A percentile compares a stretch with the other conserved stretches of the same genome.
These are phyloP conservation scores for Fringilla coelebs DNA, from an alignment of 2,797 vertebrate genomes.

Conservation along the genomic window DNA sequence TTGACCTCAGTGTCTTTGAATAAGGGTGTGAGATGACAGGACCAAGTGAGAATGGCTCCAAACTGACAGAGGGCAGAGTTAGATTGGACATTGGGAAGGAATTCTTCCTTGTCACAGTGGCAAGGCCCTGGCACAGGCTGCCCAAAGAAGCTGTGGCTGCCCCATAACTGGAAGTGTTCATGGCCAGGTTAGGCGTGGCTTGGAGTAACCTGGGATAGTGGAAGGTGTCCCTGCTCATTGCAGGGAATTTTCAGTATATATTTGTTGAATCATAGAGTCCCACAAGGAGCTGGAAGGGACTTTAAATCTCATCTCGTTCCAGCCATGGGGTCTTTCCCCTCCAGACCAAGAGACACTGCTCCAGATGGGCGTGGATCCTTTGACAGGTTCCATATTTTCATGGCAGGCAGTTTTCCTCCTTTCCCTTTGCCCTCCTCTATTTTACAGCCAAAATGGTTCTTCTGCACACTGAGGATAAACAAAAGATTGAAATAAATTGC, in stretches of 20 bases:
- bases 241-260: not conserved
- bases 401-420: not conserved
- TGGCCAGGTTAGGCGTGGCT: not conserved
- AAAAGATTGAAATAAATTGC: not conserved
- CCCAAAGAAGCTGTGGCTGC: not conserved
- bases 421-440: not conserved
- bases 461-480: not conserved
- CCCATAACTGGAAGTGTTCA: not conserved
- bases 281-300: not conserved
- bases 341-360: not conserved
- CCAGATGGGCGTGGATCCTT: not conserved
- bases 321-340: not conserved
- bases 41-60: not conserved
- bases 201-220: not conserved
- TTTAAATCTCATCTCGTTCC: not conserved
- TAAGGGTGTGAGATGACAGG: not conserved
- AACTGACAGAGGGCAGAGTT: not conserved
- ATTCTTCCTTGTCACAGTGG: not conserved
- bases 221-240: not conserved
- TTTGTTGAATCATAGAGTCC: not conserved
- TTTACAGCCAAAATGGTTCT: not conserved
- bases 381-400: fast-evolving
- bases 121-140: not conserved
- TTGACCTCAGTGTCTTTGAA: not conserved
- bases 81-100: not conserved